Evolutionary conservation across 2,888 invertebrate species (phyloP).

Genomic region (Cerceris rybyensis): DNA sequence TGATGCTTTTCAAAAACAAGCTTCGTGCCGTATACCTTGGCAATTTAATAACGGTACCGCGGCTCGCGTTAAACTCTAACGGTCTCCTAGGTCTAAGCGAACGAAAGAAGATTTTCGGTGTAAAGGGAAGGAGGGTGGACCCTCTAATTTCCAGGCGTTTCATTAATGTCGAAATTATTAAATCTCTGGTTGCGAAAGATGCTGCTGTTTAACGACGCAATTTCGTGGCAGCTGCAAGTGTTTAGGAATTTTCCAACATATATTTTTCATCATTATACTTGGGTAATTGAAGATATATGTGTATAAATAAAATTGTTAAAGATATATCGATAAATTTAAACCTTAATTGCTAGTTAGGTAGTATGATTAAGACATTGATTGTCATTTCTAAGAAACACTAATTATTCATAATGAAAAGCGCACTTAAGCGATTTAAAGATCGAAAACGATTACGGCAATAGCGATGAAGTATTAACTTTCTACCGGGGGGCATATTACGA

Average conservation of each 20-base stretch:
- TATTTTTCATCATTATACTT: too few relatives aligned
- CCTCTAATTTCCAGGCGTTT: slow-evolving; percentile 13
- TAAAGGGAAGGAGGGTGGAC: background rate
- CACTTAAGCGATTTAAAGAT: background rate
- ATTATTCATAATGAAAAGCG: too few relatives aligned
- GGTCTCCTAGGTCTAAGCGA: slow-evolving; percentile 36
- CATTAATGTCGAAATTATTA: slow-evolving; percentile 31
- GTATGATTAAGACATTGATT: background rate
- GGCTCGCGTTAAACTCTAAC: slow-evolving; percentile 58
- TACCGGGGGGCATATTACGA: slow-evolving; percentile 40
- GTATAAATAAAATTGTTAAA: too few relatives aligned
- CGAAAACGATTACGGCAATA: background rate
- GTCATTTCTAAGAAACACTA: background rate
- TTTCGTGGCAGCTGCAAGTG: too few relatives aligned
- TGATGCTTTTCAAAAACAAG: slow-evolving; percentile 62
- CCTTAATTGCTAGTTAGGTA: too few relatives aligned
- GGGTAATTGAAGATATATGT: too few relatives aligned
- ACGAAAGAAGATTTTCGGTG: slow-evolving; percentile 49
- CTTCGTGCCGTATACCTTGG: slow-evolving; percentile 43
- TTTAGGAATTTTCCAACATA: too few relatives aligned
- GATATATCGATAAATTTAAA: too few relatives aligned
- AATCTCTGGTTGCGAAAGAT: background rate
- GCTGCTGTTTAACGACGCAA: too few relatives aligned
- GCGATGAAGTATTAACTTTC: slow-evolving; percentile 32
- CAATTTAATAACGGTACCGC: slow-evolving; percentile 62